Evolutionary conservation across 2,888 invertebrate genomes (phyloP), one percentile per base, ranked within the genome.

Genomic region (Metalampra italica): DNA sequence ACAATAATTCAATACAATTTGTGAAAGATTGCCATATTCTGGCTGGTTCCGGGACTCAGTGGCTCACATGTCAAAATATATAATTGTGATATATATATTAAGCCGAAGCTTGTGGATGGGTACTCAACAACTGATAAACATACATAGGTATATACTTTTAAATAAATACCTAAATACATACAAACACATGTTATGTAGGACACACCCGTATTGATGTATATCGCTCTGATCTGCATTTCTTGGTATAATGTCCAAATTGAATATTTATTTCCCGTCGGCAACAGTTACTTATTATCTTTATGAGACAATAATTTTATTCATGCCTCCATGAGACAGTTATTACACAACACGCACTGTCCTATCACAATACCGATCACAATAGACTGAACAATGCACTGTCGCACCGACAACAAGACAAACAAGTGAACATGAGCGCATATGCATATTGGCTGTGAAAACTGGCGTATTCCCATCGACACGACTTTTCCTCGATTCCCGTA

Each of bases 401-500:
- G n/a, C 37, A 11, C 7, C 37, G 12, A 32, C 30, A 32, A 32
- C 9, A 32, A 32, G 32, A 32, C 32, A 32, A 32, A 11, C 32
- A 32, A 3, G 22, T 22, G 22, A 3, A 22, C 22, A 22, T 22
- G 22, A 22, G 22, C 22, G 22, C 5, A 22, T 30, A 12, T 7
- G 22, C 5, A 22, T 30, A 12, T 7, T 14, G 42, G 55, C 50
- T 58, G 60, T 62, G 62, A 55, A 60, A 65, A 64, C 56, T 44
- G 43, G 9, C 36, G 29, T 55, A 60, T 69, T 72, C 71, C 50
- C 69, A 68, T 61, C 62, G 50, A 43, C 43, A 45, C 58, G 59
- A 66, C 58, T 68, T 73, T 75, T 73, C 68, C 66, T 62, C 57
- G 55, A 60, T 61, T 67, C 60, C 69, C 60, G 62, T 71, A 66